A percentile compares a stretch with the other conserved stretches of the same genome.
Conservation (phyloP, 1,140 invertebrate genomes). For the Scylla paramamosain region DNA sequence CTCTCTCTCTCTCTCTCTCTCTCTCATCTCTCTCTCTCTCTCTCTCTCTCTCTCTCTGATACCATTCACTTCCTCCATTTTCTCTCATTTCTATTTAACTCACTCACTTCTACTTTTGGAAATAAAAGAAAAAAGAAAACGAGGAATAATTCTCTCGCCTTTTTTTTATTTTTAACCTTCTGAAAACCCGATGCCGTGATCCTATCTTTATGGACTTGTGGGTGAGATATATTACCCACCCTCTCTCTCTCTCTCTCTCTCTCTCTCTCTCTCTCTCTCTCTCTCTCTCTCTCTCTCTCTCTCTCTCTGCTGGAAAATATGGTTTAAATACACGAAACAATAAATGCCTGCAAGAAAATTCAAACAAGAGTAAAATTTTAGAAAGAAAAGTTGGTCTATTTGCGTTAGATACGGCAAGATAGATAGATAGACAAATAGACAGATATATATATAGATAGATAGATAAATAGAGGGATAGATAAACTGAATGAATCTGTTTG, state of each 20-base stretch:
- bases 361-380: too few species aligned
- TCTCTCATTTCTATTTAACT: not conserved
- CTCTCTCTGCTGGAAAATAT: too few species aligned
- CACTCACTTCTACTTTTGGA: not conserved
- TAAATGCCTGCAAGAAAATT: too few species aligned
- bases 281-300: too few species aligned
- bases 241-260: conserved; percentile 10
- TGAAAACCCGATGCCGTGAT: not conserved
- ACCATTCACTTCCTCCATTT: not conserved
- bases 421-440: too few species aligned
- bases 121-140: not conserved
- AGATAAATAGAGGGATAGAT: too few species aligned
- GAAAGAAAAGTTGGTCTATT: too few species aligned
- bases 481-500: too few species aligned
- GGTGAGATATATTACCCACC: not conserved
- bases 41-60: not conserved
- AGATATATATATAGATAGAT: too few species aligned
- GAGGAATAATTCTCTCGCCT: not conserved
- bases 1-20: not conserved
- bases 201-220: not conserved
- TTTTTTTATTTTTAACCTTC: not conserved
- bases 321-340: too few species aligned
- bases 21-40: not conserved
- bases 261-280: conserved; percentile 1
- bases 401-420: too few species aligned